phyloP scores from a whole-genome alignment of 2,797 vertebrate species.

The Betta splendens region DNA sequence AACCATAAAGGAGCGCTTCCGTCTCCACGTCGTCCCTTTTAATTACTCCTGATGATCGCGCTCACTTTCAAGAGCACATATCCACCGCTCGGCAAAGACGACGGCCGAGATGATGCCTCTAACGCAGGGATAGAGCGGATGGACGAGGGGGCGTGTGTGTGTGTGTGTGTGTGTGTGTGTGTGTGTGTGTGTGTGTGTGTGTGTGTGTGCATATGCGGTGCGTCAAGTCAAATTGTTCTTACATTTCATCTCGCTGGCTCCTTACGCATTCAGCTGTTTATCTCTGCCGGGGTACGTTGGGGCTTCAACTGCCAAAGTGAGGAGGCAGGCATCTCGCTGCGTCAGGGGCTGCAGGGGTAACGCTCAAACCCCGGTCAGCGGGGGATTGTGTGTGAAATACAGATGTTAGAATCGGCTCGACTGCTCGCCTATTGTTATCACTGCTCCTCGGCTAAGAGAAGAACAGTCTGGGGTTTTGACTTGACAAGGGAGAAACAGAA shows the following conservation, averaged over 20 bases:
- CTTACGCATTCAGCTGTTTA: slow-evolving; percentile 74
- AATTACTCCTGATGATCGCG: slow-evolving; percentile 64
- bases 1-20: slow-evolving; percentile 23
- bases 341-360: slow-evolving; percentile 64
- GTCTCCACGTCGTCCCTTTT: slow-evolving; percentile 41
- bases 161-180: no score
- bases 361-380: slow-evolving; percentile 66
- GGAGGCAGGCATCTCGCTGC: slow-evolving; percentile 63
- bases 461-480: slow-evolving; percentile 66
- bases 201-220: slow-evolving; percentile 32
- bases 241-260: slow-evolving; percentile 73
- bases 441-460: slow-evolving; percentile 58
- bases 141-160: slow-evolving; percentile 20
- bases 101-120: slow-evolving; percentile 56
- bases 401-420: slow-evolving; percentile 71
- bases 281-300: slow-evolving; percentile 62
- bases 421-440: slow-evolving; percentile 70
- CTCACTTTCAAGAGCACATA: slow-evolving; percentile 46
- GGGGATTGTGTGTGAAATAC: slow-evolving; percentile 71
- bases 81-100: slow-evolving; percentile 55
- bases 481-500: slow-evolving; percentile 77
- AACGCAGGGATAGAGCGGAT: slow-evolving; percentile 30
- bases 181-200: no score
- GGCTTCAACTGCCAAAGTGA: slow-evolving; percentile 57
- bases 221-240: slow-evolving; percentile 77